Percentiles rank a stretch among this genome's conserved stretches.
Conservation (phyloP, 2,113 vertebrate genomes). For the Perca fluviatilis region DNA sequence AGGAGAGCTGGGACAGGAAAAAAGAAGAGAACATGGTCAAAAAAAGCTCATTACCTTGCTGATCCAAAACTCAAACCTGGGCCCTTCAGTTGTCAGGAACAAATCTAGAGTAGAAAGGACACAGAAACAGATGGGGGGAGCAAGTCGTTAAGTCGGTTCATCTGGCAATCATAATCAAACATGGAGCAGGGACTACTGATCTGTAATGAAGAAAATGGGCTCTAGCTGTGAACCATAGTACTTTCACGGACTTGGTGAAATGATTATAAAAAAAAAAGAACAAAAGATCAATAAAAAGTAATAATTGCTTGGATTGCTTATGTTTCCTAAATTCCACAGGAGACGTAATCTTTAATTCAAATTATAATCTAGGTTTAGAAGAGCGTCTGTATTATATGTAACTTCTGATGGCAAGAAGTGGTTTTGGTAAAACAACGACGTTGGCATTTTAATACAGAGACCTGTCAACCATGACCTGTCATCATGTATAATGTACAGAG, state of each 20-base stretch:
- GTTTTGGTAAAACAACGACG: neutral
- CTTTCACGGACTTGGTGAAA: neutral
- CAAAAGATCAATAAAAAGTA: constrained; percentile 8
- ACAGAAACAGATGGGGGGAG: constrained; percentile 6
- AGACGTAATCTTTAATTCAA: neutral
- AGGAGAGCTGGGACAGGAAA: neutral
- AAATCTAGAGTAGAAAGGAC: constrained; percentile 63
- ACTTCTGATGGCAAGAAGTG: neutral
- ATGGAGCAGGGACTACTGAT: neutral
- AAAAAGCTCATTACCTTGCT: constrained; percentile 70
- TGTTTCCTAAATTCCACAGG: neutral
- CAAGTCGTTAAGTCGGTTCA: constrained; percentile 11
- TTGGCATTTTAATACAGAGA: neutral
- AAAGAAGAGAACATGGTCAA: neutral
- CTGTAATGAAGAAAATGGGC: neutral
- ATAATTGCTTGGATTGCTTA: constrained; percentile 1
- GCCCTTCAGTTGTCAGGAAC: constrained; percentile 71
- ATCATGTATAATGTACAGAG: neutral
- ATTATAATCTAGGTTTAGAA: neutral
- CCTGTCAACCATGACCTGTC: neutral
- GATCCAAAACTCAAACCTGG: constrained; percentile 76
- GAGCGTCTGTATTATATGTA: neutral
- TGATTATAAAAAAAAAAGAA: constrained; percentile 1
- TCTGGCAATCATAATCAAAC: constrained; percentile 22
- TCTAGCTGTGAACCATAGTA: neutral